phyloP scores from a whole-genome alignment of 2,888 invertebrate genomes.

The Chesias legatella region DNA sequence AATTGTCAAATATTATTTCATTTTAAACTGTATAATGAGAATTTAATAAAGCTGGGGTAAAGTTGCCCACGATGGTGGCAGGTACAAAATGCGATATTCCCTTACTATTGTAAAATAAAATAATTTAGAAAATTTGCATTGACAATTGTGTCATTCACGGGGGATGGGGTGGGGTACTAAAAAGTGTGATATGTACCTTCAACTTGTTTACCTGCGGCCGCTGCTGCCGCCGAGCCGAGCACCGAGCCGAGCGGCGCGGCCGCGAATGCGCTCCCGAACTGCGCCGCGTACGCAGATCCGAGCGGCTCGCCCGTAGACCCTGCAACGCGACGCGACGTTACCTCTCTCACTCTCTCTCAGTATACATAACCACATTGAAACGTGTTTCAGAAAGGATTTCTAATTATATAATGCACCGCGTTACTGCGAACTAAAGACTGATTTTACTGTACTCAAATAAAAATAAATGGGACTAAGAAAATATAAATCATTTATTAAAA shows the following conservation, averaged over 20 bases:
- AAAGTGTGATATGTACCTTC: conserved; percentile 82
- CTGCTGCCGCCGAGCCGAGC: conserved; percentile 86
- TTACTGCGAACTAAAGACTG: too few species aligned
- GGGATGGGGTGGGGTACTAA: conserved; percentile 16
- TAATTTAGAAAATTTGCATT: not conserved
- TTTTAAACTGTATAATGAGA: too few species aligned
- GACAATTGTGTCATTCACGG: conserved; percentile 14
- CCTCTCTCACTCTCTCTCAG: conserved; percentile 6
- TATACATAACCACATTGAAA: too few species aligned
- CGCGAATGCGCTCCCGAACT: conserved; percentile 83
- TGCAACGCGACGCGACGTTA: conserved; percentile 38
- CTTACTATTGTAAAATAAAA: too few species aligned
- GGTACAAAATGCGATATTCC: too few species aligned
- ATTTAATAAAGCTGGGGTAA: too few species aligned
- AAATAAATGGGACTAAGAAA: too few species aligned
- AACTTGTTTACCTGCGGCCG: conserved; percentile 93
- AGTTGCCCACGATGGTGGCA: too few species aligned
- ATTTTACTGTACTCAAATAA: too few species aligned
- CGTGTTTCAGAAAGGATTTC: not conserved
- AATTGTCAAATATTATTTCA: conserved; percentile 8
- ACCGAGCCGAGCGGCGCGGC: conserved; percentile 82
- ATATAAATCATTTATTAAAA: too few species aligned
- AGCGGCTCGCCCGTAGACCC: conserved; percentile 82
- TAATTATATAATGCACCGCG: too few species aligned
- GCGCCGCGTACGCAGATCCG: conserved; percentile 81